Evolutionary conservation across 2,797 vertebrate species (phyloP), one percentile per base, ranked within the genome.

Genomic region (Ctenochaetus hawaiiensis): DNA sequence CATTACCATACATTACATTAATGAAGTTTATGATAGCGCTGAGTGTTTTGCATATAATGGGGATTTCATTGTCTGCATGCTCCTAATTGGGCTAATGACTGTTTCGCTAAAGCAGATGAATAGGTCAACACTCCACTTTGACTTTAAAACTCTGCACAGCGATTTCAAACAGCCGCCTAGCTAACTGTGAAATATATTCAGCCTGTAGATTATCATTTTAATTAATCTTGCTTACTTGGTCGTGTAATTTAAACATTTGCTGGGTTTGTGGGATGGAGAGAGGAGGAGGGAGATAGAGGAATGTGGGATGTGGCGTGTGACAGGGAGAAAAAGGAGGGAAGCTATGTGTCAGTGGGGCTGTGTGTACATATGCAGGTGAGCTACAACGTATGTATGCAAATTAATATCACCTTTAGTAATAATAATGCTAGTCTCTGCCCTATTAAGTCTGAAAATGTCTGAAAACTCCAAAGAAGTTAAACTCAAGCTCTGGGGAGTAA

Each of bases 171-270:
- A 82, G 86, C 87, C 64, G 84, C 83, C 87, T 83, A 77, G 91
- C 89, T 93, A 87, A 87, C 85, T 93, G 88, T 92, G 93, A 91
- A 92, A 91, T 92, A 72, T 90, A 93, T 93, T 93, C 92, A 87
- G 89, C 87, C 87, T 88, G 71, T 89, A 92, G 90, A 96, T 95
- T 94, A 95, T 94, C 93, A 94, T 95, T 94, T 94, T 94, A 95
- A 96, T 95, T 94, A 95, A 95, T 95, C 93, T 95, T 95, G 94
- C 93, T 95, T 95, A 95, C 92, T 95, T 95, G 94, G 89, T 94
- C 91, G 91, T 95, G 94, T 94, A 95, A 95, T 95, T 95, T 95
- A 95, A 96, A 95, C 94, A 95, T 95, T 93, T 91, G 89, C 92
- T 86, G 79, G 89, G 80, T 86, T 89, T 86, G 85, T 80, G 81